Evolutionary conservation across 2,113 vertebrate species (phyloP).

Genomic region (Lamprologus sp.): DNA sequence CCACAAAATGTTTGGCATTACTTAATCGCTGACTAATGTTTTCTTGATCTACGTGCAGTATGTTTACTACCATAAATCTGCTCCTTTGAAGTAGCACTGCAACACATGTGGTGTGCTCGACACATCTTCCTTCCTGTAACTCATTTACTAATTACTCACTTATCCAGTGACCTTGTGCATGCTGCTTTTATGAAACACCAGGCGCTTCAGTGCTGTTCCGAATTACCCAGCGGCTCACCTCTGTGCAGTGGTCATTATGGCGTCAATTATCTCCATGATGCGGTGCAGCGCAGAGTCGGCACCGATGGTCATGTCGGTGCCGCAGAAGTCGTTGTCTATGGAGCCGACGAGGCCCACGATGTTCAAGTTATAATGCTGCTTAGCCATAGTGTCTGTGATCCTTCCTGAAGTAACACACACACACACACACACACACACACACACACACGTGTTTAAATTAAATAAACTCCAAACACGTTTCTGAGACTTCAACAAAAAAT

Average conservation of each 20-base stretch:
- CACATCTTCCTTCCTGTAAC: not conserved
- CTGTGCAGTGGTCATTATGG: conserved; percentile 89
- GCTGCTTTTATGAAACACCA: not conserved
- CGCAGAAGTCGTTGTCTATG: conserved; percentile 93
- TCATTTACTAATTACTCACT: not conserved
- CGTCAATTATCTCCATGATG: conserved; percentile 90
- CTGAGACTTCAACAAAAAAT: not conserved
- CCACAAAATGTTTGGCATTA: not conserved
- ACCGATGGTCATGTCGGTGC: conserved; percentile 94
- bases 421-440: not conserved
- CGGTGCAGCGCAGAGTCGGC: conserved; percentile 88
- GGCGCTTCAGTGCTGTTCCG: not conserved
- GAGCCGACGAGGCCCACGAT: conserved; percentile 89
- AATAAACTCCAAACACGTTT: not conserved
- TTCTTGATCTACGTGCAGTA: not conserved
- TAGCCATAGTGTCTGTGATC: conserved; percentile 75
- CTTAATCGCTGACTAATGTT: not conserved
- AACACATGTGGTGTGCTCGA: not conserved
- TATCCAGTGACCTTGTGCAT: not conserved
- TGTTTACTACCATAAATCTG: not conserved
- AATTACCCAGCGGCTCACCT: conserved; percentile 66
- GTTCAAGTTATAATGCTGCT: conserved; percentile 76
- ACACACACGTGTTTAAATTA: not conserved
- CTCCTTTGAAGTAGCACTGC: not conserved
- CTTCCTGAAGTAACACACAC: conserved; percentile 64